Base-by-base conservation (phyloP, 2,888 invertebrate genomes). In the Volucella inflata region DNA sequence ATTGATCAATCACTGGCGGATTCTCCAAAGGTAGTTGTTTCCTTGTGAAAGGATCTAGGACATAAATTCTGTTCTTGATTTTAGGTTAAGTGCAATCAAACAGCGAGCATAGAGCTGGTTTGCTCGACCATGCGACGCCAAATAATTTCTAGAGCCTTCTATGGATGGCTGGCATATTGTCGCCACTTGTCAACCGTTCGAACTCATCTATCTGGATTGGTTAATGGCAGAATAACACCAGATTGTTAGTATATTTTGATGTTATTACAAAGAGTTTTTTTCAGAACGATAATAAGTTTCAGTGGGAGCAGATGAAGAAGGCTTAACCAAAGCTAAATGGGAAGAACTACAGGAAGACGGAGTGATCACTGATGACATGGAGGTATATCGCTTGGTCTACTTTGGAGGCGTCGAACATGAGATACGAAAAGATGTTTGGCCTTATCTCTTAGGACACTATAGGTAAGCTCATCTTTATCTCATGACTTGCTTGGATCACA, bases 121-220 rank as follows among this genome's bases (percentile, higher is more conserved):
- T 99, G 98, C 93, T 96, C 97, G 90, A 98, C 97, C 0, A 98
- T 98, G 98, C 96, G 96, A 83, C 95, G 97, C 12, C 98, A 98
- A 93, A 98, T 99, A 78, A 96, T 98, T 87, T 98, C 98, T 0
- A 93, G 98, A 81, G 98, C 98, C 10, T 98, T 98, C 92, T 98
- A 98, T 91, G 98, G 98, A 64, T 98, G 98, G 98, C 93, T 98
- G 82, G 98, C 98, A 0, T 98, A 98, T 91, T 98, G 98, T 90
- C 94, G 98, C 16, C 98, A 98, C 90, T 93, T 99, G 89, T 96
- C 97, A 44, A 98, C 98, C 0, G 98, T 99, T 0, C 93, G 98
- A 51, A 98, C 97, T 0, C 98, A 98, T 93, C 94, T 98, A 12
- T 97, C 97, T 44, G 98, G 97, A 0, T 93, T 98, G 21, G 97